phyloP scores from a whole-genome alignment of 2,888 invertebrate species.

The Pristionchus maxplancki region DNA sequence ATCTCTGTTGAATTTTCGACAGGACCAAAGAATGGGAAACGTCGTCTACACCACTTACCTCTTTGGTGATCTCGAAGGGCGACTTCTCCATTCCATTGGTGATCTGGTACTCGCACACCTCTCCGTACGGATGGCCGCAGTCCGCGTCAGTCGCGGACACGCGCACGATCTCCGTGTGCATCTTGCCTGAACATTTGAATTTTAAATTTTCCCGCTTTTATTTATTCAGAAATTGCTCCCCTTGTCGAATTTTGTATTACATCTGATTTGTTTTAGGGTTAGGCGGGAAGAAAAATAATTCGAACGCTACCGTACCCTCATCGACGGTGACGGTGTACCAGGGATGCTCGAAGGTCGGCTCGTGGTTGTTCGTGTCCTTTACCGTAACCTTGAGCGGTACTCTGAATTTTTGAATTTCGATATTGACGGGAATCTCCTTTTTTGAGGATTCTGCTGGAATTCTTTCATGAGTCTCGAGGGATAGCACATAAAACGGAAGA shows the following conservation, averaged over 20 bases:
- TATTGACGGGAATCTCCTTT: not conserved
- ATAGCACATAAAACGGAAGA: not conserved
- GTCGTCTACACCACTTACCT: slow-evolving; percentile 47
- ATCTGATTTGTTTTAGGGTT: not conserved
- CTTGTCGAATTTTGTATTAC: not conserved
- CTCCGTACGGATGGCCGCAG: slow-evolving; percentile 94
- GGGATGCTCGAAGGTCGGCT: slow-evolving; percentile 91
- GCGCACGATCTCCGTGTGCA: slow-evolving; percentile 91
- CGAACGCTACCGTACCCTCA: slow-evolving; percentile 83
- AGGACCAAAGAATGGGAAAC: not conserved
- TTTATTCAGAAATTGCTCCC: not conserved
- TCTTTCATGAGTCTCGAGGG: slow-evolving; percentile 34
- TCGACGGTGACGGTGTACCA: slow-evolving; percentile 92
- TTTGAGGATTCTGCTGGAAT: not conserved
- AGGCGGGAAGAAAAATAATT: not conserved
- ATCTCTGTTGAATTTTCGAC: not conserved
- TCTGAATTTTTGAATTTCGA: slow-evolving; percentile 54
- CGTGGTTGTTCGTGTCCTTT: slow-evolving; percentile 95
- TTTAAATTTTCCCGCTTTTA: not conserved
- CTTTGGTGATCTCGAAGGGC: slow-evolving; percentile 75
- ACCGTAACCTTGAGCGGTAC: slow-evolving; percentile 84
- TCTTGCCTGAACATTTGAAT: slow-evolving; percentile 64
- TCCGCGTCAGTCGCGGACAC: slow-evolving; percentile 94
- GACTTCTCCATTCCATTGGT: slow-evolving; percentile 81
- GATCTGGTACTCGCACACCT: slow-evolving; percentile 98